phyloP scores from a whole-genome alignment of 2,113 vertebrate species.

The Entosphenus tridentatus region DNA sequence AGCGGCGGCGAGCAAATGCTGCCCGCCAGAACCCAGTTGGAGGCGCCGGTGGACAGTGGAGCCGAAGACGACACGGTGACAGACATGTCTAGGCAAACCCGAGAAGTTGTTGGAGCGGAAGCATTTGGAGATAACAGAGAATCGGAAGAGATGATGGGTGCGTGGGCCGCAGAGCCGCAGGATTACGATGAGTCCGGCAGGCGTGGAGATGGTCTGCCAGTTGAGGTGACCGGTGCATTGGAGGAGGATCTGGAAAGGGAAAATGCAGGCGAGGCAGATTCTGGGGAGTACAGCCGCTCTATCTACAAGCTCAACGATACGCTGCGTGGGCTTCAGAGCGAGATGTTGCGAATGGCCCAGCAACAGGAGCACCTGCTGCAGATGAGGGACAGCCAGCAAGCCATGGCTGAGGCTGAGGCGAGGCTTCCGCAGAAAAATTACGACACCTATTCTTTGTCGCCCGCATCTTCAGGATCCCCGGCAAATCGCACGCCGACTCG shows the following conservation, averaged over 20 bases:
- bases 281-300: constrained; percentile 67
- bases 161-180: not conserved
- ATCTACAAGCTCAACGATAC: constrained; percentile 83
- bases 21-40: too few species aligned
- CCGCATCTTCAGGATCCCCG: constrained; percentile 28
- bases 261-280: constrained; percentile 43
- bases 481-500: constrained; percentile 27
- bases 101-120: too few species aligned
- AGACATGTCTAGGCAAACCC: too few species aligned
- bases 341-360: constrained; percentile 82
- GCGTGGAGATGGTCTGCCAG: too few species aligned
- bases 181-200: not conserved
- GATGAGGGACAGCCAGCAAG: constrained; percentile 63
- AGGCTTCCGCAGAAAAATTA: constrained; percentile 62
- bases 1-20: not conserved
- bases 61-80: not conserved
- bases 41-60: too few species aligned
- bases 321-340: constrained; percentile 59
- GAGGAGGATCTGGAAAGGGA: constrained; percentile 18
- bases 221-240: not conserved
- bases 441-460: constrained; percentile 26
- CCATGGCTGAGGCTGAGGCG: constrained; percentile 57
- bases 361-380: constrained; percentile 93
- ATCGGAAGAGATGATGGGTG: not conserved
- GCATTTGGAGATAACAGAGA: too few species aligned